phyloP scores from a whole-genome alignment of 2,797 vertebrate species.

The Phataginus tricuspis region DNA sequence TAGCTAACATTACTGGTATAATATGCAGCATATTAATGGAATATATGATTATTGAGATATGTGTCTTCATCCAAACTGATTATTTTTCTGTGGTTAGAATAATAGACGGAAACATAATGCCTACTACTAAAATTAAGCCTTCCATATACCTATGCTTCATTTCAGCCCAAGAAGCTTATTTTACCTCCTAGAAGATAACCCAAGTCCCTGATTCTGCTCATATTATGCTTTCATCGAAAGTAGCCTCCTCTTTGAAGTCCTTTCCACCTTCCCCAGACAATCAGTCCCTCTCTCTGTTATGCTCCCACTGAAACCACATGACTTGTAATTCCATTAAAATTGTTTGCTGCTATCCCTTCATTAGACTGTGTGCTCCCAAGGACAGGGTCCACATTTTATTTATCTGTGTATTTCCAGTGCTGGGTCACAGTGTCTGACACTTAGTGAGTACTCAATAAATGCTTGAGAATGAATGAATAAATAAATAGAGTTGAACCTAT shows the following conservation, averaged over 20 bases:
- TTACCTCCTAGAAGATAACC: not conserved
- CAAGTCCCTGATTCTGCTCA: not conserved
- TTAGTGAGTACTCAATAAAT: slow-evolving; percentile 4
- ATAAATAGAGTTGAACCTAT: not conserved
- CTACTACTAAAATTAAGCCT: slow-evolving; percentile 13
- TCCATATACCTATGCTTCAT: not conserved
- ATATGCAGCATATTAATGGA: not conserved
- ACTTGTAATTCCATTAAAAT: not conserved
- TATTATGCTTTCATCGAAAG: not conserved
- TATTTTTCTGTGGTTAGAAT: not conserved
- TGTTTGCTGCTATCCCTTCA: not conserved
- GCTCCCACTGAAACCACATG: not conserved
- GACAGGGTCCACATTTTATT: not conserved
- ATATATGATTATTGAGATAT: not conserved
- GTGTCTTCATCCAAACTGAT: not conserved
- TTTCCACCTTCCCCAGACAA: not conserved
- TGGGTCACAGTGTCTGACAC: not conserved
- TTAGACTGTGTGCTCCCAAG: not conserved
- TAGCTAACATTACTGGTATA: slow-evolving; percentile 36
- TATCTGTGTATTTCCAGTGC: not conserved
- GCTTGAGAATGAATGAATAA: not conserved
- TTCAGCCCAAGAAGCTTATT: not conserved
- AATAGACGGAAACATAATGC: slow-evolving; percentile 23
- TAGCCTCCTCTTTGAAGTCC: not conserved
- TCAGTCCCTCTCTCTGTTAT: not conserved